Conservation (phyloP, 2,888 invertebrate genomes). For the Trimorus sp. region DNA sequence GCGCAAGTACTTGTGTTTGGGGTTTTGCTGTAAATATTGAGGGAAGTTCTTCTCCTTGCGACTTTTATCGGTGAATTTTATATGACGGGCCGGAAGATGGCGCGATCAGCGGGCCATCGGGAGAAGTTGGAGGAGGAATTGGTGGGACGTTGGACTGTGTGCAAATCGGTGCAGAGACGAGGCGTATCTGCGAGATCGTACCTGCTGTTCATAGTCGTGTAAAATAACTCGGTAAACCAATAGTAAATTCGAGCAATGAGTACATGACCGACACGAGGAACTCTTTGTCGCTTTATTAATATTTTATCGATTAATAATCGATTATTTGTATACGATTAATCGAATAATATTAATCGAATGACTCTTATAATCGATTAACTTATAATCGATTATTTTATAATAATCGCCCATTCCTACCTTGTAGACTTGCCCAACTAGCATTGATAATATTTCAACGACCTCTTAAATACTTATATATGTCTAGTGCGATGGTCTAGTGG, state of each 20-base stretch:
- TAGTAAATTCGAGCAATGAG: neutral
- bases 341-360: too few relatives aligned
- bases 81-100: slow-evolving; percentile 2
- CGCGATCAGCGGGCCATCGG: neutral
- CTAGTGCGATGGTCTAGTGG: too few relatives aligned
- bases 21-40: slow-evolving; percentile 3
- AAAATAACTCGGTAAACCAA: slow-evolving; percentile 8
- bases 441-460: too few relatives aligned
- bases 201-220: slow-evolving; percentile 17
- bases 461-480: too few relatives aligned
- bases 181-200: slow-evolving; percentile 21
- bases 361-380: too few relatives aligned
- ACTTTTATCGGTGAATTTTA: neutral
- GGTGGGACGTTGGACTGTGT: too few relatives aligned
- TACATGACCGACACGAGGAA: neutral
- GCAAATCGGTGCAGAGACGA: too few relatives aligned
- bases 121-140: too few relatives aligned
- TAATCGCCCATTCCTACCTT: too few relatives aligned
- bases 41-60: neutral
- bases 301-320: slow-evolving; percentile 18
- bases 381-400: too few relatives aligned
- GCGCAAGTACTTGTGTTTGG: neutral
- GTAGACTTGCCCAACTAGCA: too few relatives aligned
- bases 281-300: slow-evolving; percentile 7
- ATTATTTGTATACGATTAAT: too few relatives aligned